These are phyloP conservation scores for Blastomussa wellsi DNA, from an alignment of 92 coral and sea anemone species.

Conservation along the genomic window DNA sequence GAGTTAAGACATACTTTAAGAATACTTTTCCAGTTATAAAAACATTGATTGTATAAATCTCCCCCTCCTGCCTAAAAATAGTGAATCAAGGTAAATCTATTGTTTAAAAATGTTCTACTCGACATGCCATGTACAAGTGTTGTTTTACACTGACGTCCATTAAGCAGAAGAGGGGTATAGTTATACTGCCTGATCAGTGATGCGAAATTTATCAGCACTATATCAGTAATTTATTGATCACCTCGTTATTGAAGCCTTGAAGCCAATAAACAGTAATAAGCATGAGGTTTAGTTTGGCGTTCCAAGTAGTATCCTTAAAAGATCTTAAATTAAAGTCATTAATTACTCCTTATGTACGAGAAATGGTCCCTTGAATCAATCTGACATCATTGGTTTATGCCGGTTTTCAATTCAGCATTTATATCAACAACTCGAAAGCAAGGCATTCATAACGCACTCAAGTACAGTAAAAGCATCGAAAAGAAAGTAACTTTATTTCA, in stretches of 20 bases:
- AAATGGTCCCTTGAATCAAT: neutral
- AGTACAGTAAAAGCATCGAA: neutral
- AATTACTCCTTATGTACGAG: neutral
- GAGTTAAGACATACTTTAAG: neutral
- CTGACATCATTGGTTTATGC: neutral
- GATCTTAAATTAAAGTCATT: neutral
- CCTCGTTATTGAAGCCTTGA: conserved; percentile 44
- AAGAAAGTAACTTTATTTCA: neutral
- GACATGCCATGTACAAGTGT: neutral
- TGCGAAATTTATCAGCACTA: conserved; percentile 15
- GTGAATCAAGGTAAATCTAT: neutral
- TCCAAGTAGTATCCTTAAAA: neutral
- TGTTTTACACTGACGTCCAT: neutral
- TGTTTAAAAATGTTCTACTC: neutral
- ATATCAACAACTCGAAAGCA: neutral
- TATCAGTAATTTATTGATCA: conserved; percentile 4
- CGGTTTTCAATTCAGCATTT: too few relatives aligned
- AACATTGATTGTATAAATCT: neutral
- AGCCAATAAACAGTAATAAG: conserved; percentile 8
- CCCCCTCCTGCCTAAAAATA: neutral
- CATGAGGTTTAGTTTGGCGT: neutral
- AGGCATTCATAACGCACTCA: neutral
- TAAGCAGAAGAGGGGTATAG: neutral
- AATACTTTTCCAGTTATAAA: neutral
- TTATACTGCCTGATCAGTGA: neutral